A percentile compares a stretch with the other conserved stretches of the same genome.
Conservation (phyloP, 2,113 vertebrate species). For the Chloebia gouldiae region DNA sequence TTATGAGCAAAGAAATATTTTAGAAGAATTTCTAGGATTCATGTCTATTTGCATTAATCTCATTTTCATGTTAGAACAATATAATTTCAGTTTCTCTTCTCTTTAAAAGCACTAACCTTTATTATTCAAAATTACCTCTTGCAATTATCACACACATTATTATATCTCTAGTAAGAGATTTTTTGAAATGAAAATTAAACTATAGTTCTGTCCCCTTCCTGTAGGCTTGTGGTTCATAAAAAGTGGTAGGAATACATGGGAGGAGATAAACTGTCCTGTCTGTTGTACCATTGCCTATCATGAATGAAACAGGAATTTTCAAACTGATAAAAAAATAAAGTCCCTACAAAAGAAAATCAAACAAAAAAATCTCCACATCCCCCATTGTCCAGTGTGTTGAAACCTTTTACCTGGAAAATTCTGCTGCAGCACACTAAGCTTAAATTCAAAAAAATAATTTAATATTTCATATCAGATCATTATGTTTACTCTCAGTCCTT, state of each 20-base stretch:
- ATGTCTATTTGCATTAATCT: not conserved
- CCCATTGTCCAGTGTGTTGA: fast-evolving
- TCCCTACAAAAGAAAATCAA: fast-evolving
- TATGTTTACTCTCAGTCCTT: not conserved
- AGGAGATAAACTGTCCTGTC: not conserved
- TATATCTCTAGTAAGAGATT: not conserved
- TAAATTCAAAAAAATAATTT: not conserved
- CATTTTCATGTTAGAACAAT: not conserved
- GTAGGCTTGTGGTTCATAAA: not conserved
- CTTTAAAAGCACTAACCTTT: not conserved
- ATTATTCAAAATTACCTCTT: not conserved
- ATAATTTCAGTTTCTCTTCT: not conserved
- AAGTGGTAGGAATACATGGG: not conserved
- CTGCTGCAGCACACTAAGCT: not conserved
- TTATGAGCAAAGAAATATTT: not conserved
- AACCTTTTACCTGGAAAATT: not conserved
- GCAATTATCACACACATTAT: not conserved
- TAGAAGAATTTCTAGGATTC: not conserved
- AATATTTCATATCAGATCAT: not conserved
- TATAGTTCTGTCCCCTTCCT: not conserved
- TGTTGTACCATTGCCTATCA: not conserved
- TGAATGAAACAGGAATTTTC: not conserved
- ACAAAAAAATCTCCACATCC: not conserved
- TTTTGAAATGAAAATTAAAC: not conserved
- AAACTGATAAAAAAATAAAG: not conserved